Conservation (phyloP, 2,797 vertebrate genomes). For the Anguilla anguilla region DNA sequence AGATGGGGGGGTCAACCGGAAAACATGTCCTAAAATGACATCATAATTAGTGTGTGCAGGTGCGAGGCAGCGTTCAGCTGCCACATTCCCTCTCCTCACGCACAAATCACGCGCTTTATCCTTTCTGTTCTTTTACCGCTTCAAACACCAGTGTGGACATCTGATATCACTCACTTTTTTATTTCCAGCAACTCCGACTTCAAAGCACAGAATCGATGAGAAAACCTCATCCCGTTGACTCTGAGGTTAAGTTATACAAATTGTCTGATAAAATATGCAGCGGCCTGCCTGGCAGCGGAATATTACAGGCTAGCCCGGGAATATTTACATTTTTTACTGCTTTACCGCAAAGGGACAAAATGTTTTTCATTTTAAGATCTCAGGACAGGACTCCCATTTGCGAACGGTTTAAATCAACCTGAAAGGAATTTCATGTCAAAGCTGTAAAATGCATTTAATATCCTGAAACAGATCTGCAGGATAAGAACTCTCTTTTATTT, state of each 20-base stretch:
- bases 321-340: conserved; percentile 7
- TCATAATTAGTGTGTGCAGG: not conserved
- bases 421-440: not conserved
- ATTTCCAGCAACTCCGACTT: not conserved
- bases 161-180: not conserved
- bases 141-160: not conserved
- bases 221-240: not conserved
- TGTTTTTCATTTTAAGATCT: not conserved
- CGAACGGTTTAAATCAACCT: not conserved
- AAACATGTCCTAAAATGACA: not conserved
- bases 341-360: conserved; percentile 3
- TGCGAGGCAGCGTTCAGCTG: not conserved
- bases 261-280: conserved; percentile 8
- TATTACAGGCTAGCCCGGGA: not conserved
- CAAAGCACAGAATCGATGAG: not conserved
- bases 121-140: not conserved
- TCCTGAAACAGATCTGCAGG: not conserved
- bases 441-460: conserved; percentile 13
- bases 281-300: too few relatives aligned
- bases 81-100: not conserved
- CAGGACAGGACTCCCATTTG: not conserved
- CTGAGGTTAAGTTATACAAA: conserved; percentile 10
- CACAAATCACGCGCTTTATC: not conserved
- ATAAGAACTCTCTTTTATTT: conserved; percentile 7
- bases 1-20: not conserved